These are phyloP conservation scores for Steatornis caripensis DNA, from an alignment of 2,113 vertebrate genomes.

Conservation along the genomic window DNA sequence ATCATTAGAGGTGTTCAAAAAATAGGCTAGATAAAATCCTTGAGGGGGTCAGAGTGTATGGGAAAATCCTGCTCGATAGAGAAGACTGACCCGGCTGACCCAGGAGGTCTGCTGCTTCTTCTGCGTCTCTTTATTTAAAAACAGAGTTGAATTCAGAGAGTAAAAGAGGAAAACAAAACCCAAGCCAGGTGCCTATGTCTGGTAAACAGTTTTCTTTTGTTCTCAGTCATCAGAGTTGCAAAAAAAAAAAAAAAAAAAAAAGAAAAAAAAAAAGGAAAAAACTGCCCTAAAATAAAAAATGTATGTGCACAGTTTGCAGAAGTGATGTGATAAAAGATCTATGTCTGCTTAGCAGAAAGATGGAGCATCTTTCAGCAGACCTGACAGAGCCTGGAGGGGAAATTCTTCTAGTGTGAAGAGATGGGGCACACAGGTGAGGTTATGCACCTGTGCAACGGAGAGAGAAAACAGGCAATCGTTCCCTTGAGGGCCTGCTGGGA, in stretches of 20 bases:
- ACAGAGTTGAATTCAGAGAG: slow-evolving; percentile 47
- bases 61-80: slow-evolving; percentile 69
- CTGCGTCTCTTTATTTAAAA: slow-evolving; percentile 55
- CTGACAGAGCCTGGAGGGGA: neutral
- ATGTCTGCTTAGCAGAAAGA: slow-evolving; percentile 15
- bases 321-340: slow-evolving; percentile 32
- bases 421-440: slow-evolving; percentile 48
- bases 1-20: slow-evolving; percentile 69
- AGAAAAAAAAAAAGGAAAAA: no score
- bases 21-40: slow-evolving; percentile 65
- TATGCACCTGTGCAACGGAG: slow-evolving; percentile 1
- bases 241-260: neutral
- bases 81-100: slow-evolving; percentile 55
- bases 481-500: neutral
- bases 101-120: slow-evolving; percentile 56
- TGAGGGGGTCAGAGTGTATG: slow-evolving; percentile 69
- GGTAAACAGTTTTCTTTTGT: slow-evolving; percentile 60
- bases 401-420: slow-evolving; percentile 43
- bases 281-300: slow-evolving; percentile 24
- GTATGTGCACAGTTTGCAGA: neutral
- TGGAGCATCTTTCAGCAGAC: slow-evolving; percentile 44
- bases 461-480: neutral
- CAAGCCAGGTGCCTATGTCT: slow-evolving; percentile 39
- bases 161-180: slow-evolving; percentile 54
- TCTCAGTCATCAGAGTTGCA: neutral